Conservation (phyloP, 2,797 vertebrate species). For the Mormyrus hasselquistii region DNA sequence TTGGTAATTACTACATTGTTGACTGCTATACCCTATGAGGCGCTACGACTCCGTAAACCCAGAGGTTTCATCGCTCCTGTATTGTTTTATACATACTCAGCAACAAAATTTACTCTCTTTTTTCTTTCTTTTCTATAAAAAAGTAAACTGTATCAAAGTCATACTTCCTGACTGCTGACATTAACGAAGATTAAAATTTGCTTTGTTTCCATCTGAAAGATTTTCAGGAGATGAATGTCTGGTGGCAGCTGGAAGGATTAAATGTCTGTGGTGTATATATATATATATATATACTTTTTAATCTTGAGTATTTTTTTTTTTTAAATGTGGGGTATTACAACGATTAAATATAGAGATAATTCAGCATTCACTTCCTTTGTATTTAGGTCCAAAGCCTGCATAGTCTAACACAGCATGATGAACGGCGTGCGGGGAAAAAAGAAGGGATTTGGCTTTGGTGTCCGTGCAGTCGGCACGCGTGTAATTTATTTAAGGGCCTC, state of each 20-base stretch:
- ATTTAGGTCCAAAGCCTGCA: constrained; percentile 31
- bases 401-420: not conserved
- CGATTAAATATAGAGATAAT: constrained; percentile 40
- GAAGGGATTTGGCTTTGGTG: constrained; percentile 15
- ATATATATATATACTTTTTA: not conserved
- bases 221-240: constrained; percentile 37
- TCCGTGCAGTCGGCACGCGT: constrained; percentile 31
- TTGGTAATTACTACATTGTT: not conserved
- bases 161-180: constrained; percentile 37
- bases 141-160: constrained; percentile 28
- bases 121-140: not conserved
- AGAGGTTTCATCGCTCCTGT: not conserved
- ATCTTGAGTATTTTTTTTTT: not conserved
- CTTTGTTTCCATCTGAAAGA: constrained; percentile 47
- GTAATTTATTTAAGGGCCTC: constrained; percentile 32
- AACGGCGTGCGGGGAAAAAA: not conserved
- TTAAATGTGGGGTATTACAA: not conserved
- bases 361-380: constrained; percentile 29
- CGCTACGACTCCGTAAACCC: not conserved
- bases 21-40: not conserved
- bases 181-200: constrained; percentile 36
- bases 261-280: not conserved
- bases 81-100: not conserved
- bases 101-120: not conserved
- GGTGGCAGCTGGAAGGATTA: constrained; percentile 48